Percentiles rank a stretch among this genome's conserved stretches.
These are phyloP conservation scores for Argyrosomus japonicus DNA, from an alignment of 2,113 vertebrate genomes.

Conservation along the genomic window DNA sequence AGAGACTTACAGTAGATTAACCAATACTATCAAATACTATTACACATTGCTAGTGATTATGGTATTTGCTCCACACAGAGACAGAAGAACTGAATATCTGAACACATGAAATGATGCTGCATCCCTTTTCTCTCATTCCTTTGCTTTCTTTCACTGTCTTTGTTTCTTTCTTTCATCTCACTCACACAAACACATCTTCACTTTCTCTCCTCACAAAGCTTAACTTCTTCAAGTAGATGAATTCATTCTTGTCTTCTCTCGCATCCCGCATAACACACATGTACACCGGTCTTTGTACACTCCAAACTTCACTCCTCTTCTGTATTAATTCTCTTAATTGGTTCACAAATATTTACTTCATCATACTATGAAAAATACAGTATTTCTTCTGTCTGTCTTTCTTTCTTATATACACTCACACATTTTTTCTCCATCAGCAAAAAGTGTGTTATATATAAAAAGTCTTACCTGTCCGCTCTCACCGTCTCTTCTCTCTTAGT, in stretches of 20 bases:
- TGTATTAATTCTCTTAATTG: neutral
- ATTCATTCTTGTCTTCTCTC: neutral
- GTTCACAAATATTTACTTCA: neutral
- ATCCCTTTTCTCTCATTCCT: neutral
- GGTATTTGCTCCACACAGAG: neutral
- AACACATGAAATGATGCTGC: neutral
- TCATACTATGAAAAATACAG: neutral
- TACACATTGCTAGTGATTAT: neutral
- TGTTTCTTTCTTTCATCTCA: neutral
- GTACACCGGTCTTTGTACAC: neutral
- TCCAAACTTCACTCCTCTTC: conserved; percentile 14
- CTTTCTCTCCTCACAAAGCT: neutral
- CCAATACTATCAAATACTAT: neutral
- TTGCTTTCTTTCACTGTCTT: neutral
- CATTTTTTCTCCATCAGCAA: neutral
- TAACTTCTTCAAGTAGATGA: neutral
- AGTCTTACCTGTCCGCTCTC: conserved; percentile 69
- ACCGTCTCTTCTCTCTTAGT: conserved; percentile 52
- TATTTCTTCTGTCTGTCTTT: neutral
- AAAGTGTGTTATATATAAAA: conserved; percentile 39
- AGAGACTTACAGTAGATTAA: neutral
- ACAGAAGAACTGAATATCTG: neutral
- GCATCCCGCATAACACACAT: neutral
- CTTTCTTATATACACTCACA: neutral
- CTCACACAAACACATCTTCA: neutral